Evolutionary conservation across 1,140 invertebrate genomes (phyloP).

Genomic region (Brachionus asplanchnoidis): DNA sequence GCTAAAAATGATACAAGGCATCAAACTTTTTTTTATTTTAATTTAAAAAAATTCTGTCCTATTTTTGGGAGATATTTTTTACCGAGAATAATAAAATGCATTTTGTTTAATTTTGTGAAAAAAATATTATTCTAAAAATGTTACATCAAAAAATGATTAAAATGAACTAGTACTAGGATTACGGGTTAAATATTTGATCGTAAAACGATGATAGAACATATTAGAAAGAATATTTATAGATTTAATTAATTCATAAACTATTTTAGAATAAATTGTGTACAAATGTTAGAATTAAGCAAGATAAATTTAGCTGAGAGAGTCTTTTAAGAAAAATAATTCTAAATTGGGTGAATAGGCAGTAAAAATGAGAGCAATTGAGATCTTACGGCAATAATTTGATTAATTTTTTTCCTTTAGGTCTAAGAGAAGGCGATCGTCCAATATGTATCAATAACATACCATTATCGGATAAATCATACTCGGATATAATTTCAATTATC

Average conservation of each 20-base stretch:
- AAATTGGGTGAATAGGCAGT: not conserved
- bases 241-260: not conserved
- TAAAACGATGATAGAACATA: not conserved
- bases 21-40: not conserved
- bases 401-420: slow-evolving; percentile 9
- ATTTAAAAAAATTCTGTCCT: not conserved
- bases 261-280: not conserved
- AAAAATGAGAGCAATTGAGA: not conserved
- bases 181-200: not conserved
- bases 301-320: not conserved
- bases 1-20: not conserved
- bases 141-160: not conserved
- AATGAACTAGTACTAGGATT: not conserved
- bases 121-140: too few relatives aligned
- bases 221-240: not conserved
- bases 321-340: not conserved
- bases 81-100: too few relatives aligned
- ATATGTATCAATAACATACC: slow-evolving; percentile 36
- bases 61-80: not conserved
- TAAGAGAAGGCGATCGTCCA: slow-evolving; percentile 40
- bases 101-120: too few relatives aligned
- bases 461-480: not conserved
- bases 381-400: not conserved
- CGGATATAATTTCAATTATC: slow-evolving; percentile 11
- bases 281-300: not conserved